phyloP scores from a whole-genome alignment of 1,140 invertebrate species.

The Drusus annulatus region DNA sequence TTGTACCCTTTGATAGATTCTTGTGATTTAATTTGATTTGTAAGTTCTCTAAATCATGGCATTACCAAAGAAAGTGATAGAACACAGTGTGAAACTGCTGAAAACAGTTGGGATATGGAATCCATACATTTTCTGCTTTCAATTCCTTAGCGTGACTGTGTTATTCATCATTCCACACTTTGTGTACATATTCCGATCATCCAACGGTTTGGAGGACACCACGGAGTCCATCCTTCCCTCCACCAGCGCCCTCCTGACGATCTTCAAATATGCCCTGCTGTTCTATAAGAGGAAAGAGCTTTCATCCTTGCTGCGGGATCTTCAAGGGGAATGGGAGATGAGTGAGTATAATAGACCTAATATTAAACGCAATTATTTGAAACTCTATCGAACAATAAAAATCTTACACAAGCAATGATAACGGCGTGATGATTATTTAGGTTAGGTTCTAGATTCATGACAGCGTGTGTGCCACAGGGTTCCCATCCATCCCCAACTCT shows the following conservation, averaged over 20 bases:
- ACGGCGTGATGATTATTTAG: no score
- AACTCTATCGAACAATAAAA: background rate
- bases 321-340: background rate
- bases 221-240: conserved; percentile 12
- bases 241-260: background rate
- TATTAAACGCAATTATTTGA: background rate
- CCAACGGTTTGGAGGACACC: background rate
- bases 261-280: background rate
- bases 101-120: background rate
- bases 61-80: conserved; percentile 7
- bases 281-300: conserved; percentile 17
- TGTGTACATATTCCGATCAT: conserved; percentile 3
- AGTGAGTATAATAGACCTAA: conserved; percentile 1
- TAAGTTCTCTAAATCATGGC: no score
- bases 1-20: no score
- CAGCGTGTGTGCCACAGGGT: no score
- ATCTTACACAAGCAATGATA: background rate
- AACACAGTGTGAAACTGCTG: background rate
- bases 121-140: background rate
- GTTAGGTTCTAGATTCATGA: no score
- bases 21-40: no score
- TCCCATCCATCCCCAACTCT: no score
- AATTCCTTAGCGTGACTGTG: background rate
- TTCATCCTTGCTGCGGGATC: background rate
- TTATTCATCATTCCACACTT: background rate